Percentiles rank a stretch among this genome's conserved stretches.
These are phyloP conservation scores for Xiphorhynchus erythropygius DNA, from an alignment of 2,797 vertebrate species.

Conservation along the genomic window DNA sequence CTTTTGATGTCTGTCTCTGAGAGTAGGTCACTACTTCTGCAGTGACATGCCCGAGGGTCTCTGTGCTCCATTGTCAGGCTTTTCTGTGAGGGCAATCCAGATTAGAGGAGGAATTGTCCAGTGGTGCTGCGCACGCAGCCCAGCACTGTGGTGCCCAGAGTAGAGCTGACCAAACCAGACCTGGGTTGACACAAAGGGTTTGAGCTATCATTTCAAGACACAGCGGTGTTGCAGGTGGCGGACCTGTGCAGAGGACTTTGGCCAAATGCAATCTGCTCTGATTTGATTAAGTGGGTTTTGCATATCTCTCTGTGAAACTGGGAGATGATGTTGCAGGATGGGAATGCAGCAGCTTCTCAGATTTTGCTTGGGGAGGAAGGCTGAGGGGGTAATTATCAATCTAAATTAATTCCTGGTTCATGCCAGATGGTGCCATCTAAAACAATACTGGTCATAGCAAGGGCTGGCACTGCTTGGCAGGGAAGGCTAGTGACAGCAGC, in stretches of 20 bases:
- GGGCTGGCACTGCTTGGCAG: not conserved
- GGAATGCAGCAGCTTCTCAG: not conserved
- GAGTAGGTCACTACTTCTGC: not conserved
- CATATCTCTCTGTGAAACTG: not conserved
- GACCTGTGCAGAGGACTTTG: not conserved
- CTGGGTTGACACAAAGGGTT: not conserved
- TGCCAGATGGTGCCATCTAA: not conserved
- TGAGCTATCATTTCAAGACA: not conserved
- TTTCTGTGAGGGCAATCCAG: not conserved
- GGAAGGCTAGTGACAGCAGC: not conserved
- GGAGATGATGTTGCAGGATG: accelerated
- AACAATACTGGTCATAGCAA: not conserved
- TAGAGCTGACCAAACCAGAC: not conserved
- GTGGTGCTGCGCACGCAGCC: not conserved
- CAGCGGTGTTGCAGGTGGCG: not conserved
- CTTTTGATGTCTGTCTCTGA: not conserved
- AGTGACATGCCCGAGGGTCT: not conserved
- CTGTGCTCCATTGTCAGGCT: not conserved
- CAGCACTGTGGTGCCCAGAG: not conserved
- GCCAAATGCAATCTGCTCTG: not conserved
- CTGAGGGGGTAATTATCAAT: not conserved
- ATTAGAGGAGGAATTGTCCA: not conserved
- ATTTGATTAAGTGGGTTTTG: accelerated
- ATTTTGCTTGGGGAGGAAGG: not conserved
- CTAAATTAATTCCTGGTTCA: not conserved